Conservation (phyloP, 2,888 invertebrate genomes). For the Troides oblongomaculatus region DNA sequence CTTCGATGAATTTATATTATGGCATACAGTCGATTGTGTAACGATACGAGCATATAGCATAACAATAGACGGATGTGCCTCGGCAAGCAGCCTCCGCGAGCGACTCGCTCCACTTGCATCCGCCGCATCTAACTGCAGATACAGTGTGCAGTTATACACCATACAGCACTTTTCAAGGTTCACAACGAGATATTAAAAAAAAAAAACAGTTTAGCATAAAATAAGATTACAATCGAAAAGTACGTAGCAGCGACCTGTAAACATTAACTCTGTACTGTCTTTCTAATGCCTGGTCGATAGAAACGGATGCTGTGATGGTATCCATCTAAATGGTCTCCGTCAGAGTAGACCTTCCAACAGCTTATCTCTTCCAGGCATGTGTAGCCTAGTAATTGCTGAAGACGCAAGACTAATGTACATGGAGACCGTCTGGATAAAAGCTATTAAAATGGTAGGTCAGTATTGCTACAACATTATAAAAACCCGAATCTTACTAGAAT, state of each 20-base stretch:
- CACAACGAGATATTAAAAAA: neutral
- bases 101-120: conserved; percentile 29
- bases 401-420: no score
- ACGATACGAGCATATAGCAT: conserved; percentile 5
- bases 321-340: no score
- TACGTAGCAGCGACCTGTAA: neutral
- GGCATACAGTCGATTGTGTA: neutral
- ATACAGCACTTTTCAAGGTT: conserved; percentile 21
- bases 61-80: conserved; percentile 24
- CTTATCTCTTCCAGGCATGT: no score
- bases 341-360: no score
- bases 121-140: conserved; percentile 27
- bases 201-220: neutral
- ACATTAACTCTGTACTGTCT: no score
- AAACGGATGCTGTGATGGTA: no score
- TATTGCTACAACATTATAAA: no score
- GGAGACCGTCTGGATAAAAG: no score
- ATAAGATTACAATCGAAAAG: neutral
- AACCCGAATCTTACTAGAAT: no score
- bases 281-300: no score
- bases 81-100: conserved; percentile 12
- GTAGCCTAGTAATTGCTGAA: no score
- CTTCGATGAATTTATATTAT: neutral
- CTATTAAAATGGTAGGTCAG: no score
- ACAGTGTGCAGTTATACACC: conserved; percentile 26